Evolutionary conservation across 2,113 vertebrate species (phyloP).

Genomic region (Microcebus tavaratra): DNA sequence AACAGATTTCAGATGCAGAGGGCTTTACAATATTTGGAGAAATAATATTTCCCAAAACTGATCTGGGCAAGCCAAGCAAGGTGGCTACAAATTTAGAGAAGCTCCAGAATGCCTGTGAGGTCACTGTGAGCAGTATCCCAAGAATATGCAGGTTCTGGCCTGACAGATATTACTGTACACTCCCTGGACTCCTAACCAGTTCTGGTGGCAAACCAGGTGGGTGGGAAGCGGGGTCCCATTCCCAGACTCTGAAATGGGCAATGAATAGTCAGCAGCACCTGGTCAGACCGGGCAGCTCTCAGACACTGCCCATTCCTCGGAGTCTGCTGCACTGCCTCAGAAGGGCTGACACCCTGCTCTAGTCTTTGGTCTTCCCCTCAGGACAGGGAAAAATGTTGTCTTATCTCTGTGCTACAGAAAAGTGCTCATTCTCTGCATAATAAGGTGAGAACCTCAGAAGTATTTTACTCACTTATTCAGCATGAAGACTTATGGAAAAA

Average conservation of each 20-base stretch:
- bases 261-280: not conserved
- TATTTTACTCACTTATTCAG: not conserved
- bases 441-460: not conserved
- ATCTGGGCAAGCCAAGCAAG: too few species aligned
- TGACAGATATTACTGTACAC: accelerated
- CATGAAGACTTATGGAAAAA: not conserved
- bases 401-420: not conserved
- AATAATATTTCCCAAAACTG: not conserved
- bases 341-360: not conserved
- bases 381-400: not conserved
- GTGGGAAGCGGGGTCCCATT: not conserved
- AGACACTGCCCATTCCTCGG: too few species aligned
- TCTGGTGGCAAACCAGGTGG: not conserved
- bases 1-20: not conserved
- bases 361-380: too few species aligned
- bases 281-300: not conserved
- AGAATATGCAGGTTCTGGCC: not conserved
- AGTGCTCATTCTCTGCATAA: not conserved
- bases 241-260: not conserved
- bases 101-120: not conserved
- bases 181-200: not conserved
- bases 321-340: not conserved
- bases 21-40: not conserved
- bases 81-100: not conserved
- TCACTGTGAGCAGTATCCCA: not conserved